Conservation (phyloP, 1,140 invertebrate species). For the Calephelis virginiensis region DNA sequence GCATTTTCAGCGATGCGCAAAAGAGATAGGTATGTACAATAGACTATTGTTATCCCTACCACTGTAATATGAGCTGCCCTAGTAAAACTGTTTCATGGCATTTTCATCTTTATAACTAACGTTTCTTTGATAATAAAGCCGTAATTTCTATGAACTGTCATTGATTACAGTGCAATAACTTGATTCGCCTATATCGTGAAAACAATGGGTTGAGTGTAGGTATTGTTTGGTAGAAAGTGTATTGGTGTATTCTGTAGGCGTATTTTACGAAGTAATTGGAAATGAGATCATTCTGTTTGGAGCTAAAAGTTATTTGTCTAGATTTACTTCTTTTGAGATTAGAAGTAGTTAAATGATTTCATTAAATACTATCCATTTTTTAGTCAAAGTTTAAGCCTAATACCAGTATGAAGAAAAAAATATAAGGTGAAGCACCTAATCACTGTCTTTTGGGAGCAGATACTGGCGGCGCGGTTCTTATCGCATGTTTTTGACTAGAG, state of each 20-base stretch:
- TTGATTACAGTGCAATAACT: slow-evolving; percentile 55
- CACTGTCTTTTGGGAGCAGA: no score
- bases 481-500: no score
- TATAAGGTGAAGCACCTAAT: no score
- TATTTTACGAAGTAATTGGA: slow-evolving; percentile 30
- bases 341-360: no score
- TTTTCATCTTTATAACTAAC: slow-evolving; percentile 33
- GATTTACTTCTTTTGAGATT: slow-evolving; percentile 10
- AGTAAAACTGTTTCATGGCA: slow-evolving; percentile 42
- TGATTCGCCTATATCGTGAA: slow-evolving; percentile 69
- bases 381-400: no score
- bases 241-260: slow-evolving; percentile 47
- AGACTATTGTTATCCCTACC: slow-evolving; percentile 76
- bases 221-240: slow-evolving; percentile 48
- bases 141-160: slow-evolving; percentile 30
- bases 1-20: slow-evolving; percentile 59
- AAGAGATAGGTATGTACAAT: slow-evolving; percentile 73
- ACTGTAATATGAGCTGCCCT: slow-evolving; percentile 47
- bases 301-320: slow-evolving; percentile 22
- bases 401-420: no score
- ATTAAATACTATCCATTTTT: no score
- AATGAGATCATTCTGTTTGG: slow-evolving; percentile 27
- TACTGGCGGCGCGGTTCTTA: no score
- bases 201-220: slow-evolving; percentile 63
- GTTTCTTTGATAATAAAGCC: slow-evolving; percentile 32